Conservation (phyloP, 2,888 invertebrate genomes). For the Trypoxylon attenuatum region DNA sequence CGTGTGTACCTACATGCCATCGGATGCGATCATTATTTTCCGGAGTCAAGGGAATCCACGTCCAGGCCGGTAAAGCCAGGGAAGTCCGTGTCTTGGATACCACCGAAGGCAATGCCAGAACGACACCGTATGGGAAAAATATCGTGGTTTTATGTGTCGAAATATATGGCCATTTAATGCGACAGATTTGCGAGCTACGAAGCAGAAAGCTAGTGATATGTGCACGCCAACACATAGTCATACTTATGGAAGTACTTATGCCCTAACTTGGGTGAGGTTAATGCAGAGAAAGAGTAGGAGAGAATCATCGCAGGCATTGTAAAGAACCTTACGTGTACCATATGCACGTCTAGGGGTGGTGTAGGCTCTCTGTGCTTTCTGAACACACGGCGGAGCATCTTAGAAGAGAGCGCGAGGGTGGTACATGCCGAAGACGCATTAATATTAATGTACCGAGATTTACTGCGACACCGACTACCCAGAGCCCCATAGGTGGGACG, state of each 20-base stretch:
- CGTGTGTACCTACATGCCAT: constrained; percentile 7
- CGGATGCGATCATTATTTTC: constrained; percentile 34
- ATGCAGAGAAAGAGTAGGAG: not conserved
- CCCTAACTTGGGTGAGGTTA: no score
- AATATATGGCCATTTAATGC: constrained; percentile 35
- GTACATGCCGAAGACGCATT: constrained; percentile 68
- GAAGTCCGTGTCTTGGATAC: constrained; percentile 5
- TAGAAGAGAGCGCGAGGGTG: constrained; percentile 30
- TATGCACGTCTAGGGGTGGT: constrained; percentile 50
- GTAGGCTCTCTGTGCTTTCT: constrained; percentile 56
- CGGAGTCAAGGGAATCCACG: constrained; percentile 24
- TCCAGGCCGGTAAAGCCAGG: constrained; percentile 3
- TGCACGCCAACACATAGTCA: no score
- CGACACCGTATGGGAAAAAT: constrained; percentile 8
- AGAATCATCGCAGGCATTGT: constrained; percentile 31
- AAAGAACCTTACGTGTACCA: constrained; percentile 46
- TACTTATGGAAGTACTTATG: no score
- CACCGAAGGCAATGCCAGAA: constrained; percentile 1
- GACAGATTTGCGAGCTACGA: constrained; percentile 11
- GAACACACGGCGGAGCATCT: constrained; percentile 40
- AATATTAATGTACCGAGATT: constrained; percentile 71
- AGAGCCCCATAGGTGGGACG: constrained; percentile 50
- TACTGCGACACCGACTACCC: constrained; percentile 62
- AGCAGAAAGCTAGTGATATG: not conserved
- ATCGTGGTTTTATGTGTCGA: constrained; percentile 30